Conservation (phyloP, 2,888 invertebrate species). For the Agrochola macilenta region DNA sequence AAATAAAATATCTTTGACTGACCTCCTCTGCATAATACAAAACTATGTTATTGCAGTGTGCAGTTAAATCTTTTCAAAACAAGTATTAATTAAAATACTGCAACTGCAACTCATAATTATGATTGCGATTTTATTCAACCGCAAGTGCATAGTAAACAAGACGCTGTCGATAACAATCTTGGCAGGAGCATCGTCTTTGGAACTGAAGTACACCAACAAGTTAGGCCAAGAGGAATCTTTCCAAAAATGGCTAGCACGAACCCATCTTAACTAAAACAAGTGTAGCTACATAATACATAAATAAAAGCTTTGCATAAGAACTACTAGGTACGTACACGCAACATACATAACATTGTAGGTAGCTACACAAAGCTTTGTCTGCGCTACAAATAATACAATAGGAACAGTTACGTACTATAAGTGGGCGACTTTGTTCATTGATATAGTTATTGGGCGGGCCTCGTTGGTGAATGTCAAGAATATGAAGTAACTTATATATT, state of each 20-base stretch:
- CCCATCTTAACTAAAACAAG: neutral
- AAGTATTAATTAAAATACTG: neutral
- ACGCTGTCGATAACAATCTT: neutral
- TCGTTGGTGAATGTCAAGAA: slow-evolving; percentile 53
- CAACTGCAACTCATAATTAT: neutral
- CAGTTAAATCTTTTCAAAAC: slow-evolving; percentile 3
- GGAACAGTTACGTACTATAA: neutral
- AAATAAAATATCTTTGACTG: neutral
- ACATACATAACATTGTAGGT: slow-evolving; percentile 10
- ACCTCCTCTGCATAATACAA: neutral
- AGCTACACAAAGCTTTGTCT: slow-evolving; percentile 2
- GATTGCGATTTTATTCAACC: neutral
- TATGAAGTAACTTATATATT: slow-evolving; percentile 36
- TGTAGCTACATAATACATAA: neutral
- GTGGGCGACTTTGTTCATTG: slow-evolving; percentile 30
- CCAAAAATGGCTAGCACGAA: neutral
- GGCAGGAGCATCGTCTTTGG: neutral
- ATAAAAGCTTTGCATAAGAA: neutral
- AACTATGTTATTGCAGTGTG: neutral
- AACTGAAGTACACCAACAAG: neutral
- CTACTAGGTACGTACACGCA: neutral
- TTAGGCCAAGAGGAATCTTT: neutral
- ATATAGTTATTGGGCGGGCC: slow-evolving; percentile 34
- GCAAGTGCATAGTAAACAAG: neutral
- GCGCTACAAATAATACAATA: slow-evolving; percentile 2